A percentile compares a stretch with the other conserved stretches of the same genome.
phyloP scores from a whole-genome alignment of 2,113 vertebrate genomes.

The Heteronetta atricapilla region DNA sequence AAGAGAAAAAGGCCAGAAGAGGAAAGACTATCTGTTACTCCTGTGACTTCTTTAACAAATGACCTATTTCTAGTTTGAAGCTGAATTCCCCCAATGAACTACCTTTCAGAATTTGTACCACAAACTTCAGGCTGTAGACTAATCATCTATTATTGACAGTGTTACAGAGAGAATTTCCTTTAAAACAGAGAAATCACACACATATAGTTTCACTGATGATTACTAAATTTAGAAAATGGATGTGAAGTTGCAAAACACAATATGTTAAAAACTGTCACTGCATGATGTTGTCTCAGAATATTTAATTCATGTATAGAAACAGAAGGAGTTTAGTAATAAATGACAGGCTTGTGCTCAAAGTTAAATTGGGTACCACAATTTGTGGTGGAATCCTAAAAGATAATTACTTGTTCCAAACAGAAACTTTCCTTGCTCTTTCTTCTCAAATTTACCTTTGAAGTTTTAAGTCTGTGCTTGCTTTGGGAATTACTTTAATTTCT shows the following conservation, averaged over 20 bases:
- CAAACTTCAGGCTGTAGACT: neutral
- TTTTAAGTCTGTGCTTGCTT: neutral
- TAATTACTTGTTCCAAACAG: neutral
- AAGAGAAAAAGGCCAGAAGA: neutral
- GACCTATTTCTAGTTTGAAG: neutral
- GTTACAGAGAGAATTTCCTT: neutral
- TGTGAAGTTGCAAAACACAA: neutral
- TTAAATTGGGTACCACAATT: neutral
- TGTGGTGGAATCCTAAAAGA: neutral
- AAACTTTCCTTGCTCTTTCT: neutral
- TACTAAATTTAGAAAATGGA: neutral
- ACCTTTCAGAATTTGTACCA: neutral
- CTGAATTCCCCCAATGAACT: neutral
- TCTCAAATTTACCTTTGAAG: neutral
- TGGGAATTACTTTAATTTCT: constrained; percentile 3
- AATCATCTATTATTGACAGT: neutral
- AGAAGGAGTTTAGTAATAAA: neutral
- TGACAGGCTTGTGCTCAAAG: neutral
- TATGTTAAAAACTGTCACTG: neutral
- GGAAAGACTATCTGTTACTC: neutral
- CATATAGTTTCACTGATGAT: neutral
- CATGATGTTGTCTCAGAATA: neutral
- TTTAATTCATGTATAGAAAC: neutral
- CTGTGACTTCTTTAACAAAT: neutral
- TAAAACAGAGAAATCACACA: neutral